A percentile compares a stretch with the other conserved stretches of the same genome.
Conservation (phyloP, 1,140 invertebrate genomes). For the Probaryconus sp. region DNA sequence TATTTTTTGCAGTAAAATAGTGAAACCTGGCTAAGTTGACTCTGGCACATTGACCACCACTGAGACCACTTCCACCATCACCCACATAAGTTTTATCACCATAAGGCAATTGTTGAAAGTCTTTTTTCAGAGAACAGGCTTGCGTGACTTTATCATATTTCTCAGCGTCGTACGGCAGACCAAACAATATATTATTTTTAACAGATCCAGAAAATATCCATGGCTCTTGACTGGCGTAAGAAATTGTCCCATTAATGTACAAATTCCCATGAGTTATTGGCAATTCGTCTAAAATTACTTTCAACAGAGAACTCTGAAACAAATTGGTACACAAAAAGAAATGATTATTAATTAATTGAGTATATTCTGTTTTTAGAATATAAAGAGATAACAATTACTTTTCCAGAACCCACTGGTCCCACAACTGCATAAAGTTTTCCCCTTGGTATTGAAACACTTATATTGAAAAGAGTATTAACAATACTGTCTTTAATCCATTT, state of each 20-base stretch:
- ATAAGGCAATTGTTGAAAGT: conserved; percentile 87
- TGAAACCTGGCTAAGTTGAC: conserved; percentile 85
- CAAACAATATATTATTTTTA: conserved; percentile 70
- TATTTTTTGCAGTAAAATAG: conserved; percentile 1
- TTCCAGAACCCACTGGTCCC: conserved; percentile 87
- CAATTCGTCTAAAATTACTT: conserved; percentile 85
- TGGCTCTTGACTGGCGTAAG: conserved; percentile 87
- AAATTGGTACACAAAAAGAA: conserved; percentile 4
- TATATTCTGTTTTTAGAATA: too few relatives aligned
- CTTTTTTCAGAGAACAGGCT: conserved; percentile 85
- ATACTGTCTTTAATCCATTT: conserved; percentile 81
- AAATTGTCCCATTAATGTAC: conserved; percentile 81
- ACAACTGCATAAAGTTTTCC: conserved; percentile 85
- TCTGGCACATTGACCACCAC: conserved; percentile 94
- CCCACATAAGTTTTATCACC: conserved; percentile 94
- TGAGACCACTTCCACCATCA: conserved; percentile 88
- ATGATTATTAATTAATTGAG: not conserved
- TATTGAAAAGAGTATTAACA: conserved; percentile 80
- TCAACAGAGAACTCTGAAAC: conserved; percentile 85
- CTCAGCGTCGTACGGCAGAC: conserved; percentile 80
- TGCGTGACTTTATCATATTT: conserved; percentile 85
- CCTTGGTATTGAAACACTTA: conserved; percentile 79
- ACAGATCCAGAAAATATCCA: conserved; percentile 79
- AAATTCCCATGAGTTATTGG: conserved; percentile 81
- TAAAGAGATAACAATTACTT: conserved; percentile 75